A percentile compares a stretch with the other conserved stretches of the same genome.
Conservation (phyloP, 2,888 invertebrate genomes). For the Phaedon cochleariae region DNA sequence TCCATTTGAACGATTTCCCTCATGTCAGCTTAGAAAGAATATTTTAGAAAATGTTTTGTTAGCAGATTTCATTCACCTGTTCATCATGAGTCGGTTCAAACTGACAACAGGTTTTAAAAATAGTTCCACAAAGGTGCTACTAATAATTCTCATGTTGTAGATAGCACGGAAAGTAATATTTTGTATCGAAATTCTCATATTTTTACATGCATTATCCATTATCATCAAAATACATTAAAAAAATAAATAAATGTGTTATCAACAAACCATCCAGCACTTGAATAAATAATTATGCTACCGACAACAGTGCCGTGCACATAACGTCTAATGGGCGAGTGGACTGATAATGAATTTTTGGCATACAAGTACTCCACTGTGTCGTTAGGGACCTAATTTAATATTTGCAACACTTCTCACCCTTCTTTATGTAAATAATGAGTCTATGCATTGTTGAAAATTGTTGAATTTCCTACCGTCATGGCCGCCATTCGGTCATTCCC, state of each 20-base stretch:
- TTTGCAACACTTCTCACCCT: too few relatives aligned
- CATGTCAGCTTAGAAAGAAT: background rate
- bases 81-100: background rate
- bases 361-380: too few relatives aligned
- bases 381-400: too few relatives aligned
- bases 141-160: background rate
- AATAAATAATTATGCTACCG: background rate
- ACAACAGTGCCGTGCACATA: too few relatives aligned
- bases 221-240: background rate
- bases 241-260: too few relatives aligned
- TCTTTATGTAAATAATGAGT: too few relatives aligned
- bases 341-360: too few relatives aligned
- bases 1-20: background rate
- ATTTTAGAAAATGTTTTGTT: background rate
- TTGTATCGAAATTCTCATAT: background rate
- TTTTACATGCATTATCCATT: constrained; percentile 1
- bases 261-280: background rate
- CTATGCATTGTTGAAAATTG: too few relatives aligned
- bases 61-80: background rate
- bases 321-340: too few relatives aligned
- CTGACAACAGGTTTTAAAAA: background rate
- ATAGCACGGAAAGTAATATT: background rate
- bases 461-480: too few relatives aligned
- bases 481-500: too few relatives aligned
- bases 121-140: background rate